Conservation (phyloP, 2,113 vertebrate genomes). For the Pseudorhombus dupliciocellatus region DNA sequence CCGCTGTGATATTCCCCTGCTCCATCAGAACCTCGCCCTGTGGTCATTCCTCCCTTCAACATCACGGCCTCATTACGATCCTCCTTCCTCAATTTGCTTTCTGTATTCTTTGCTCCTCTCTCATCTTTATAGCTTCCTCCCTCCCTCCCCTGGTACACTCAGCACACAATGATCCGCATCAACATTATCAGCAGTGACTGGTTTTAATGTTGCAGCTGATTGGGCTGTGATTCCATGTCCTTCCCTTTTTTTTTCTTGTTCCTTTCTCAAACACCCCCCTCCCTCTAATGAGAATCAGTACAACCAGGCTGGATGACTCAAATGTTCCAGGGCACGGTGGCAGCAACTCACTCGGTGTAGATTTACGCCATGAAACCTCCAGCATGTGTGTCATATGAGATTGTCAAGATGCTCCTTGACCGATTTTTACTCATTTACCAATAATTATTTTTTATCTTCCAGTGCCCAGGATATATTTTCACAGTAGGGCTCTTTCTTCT, state of each 20-base stretch:
- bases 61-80: slow-evolving; percentile 41
- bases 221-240: neutral
- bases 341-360: slow-evolving; percentile 19
- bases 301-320: slow-evolving; percentile 3
- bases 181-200: neutral
- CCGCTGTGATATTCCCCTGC: slow-evolving; percentile 18
- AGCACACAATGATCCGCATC: neutral
- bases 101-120: slow-evolving; percentile 17
- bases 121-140: slow-evolving; percentile 4
- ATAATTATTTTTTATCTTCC: neutral
- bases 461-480: neutral
- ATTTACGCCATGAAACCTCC: slow-evolving; percentile 18
- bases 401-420: neutral
- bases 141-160: neutral
- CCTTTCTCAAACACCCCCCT: slow-evolving; percentile 7
- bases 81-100: slow-evolving; percentile 25
- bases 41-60: slow-evolving; percentile 57
- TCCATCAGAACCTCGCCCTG: slow-evolving; percentile 41
- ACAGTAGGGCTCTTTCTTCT: neutral
- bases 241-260: neutral
- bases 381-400: slow-evolving; percentile 10
- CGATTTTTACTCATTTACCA: neutral
- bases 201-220: neutral
- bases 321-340: slow-evolving; percentile 14
- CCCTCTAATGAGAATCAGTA: slow-evolving; percentile 24